Conservation (phyloP, 1,140 invertebrate species). For the Colletes latitarsis region DNA sequence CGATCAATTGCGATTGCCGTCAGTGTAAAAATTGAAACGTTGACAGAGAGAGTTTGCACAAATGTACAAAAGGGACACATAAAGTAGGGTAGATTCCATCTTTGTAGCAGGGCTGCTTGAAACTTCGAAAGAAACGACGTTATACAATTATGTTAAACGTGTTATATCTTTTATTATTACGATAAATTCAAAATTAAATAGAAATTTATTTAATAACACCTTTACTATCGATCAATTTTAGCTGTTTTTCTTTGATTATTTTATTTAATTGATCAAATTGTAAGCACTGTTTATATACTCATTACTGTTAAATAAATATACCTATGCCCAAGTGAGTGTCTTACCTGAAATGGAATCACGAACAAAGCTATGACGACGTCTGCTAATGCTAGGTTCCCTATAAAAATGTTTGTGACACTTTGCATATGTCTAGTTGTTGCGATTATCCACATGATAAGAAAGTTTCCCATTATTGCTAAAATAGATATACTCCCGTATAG, state of each 20-base stretch:
- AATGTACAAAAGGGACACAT: conserved; percentile 93
- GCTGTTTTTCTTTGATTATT: too few relatives aligned
- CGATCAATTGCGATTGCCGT: conserved; percentile 91
- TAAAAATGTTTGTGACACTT: conserved; percentile 91
- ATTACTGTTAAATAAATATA: too few relatives aligned
- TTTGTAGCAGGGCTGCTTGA: conserved; percentile 89
- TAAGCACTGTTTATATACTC: too few relatives aligned
- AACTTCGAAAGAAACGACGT: conserved; percentile 82
- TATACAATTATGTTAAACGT: too few relatives aligned
- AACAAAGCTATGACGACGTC: conserved; percentile 91
- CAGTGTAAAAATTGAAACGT: conserved; percentile 91
- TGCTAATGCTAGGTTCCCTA: conserved; percentile 89
- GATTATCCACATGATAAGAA: conserved; percentile 91
- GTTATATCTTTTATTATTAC: too few relatives aligned
- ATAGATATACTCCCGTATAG: conserved; percentile 92
- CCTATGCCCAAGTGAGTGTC: not conserved
- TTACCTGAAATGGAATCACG: conserved; percentile 90
- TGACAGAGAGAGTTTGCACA: conserved; percentile 89
- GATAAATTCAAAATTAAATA: too few relatives aligned
- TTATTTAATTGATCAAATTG: too few relatives aligned
- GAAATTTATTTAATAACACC: too few relatives aligned
- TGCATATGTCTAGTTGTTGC: conserved; percentile 88
- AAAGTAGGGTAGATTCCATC: conserved; percentile 91
- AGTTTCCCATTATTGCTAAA: conserved; percentile 90
- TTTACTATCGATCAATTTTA: too few relatives aligned